Evolutionary conservation across 1,140 invertebrate genomes (phyloP).

Genomic region (Himalopsyche phryganea): DNA sequence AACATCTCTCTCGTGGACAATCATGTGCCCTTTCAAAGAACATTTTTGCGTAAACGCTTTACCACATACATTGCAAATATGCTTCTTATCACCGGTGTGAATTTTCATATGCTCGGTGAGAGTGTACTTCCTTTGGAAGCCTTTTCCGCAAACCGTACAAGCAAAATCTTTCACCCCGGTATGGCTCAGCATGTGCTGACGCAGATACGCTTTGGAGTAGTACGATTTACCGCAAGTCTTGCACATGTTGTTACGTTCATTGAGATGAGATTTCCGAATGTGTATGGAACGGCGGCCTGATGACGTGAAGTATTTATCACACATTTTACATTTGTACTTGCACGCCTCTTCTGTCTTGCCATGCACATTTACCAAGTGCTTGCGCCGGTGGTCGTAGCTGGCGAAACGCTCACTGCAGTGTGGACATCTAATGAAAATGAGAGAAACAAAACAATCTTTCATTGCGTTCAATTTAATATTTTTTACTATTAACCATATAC

Average conservation of each 20-base stretch:
- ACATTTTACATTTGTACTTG: not conserved
- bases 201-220: not conserved
- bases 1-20: constrained; percentile 41
- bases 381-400: constrained; percentile 40
- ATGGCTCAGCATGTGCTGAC: constrained; percentile 61
- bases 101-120: constrained; percentile 43
- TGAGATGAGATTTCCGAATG: not conserved
- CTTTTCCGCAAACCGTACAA: constrained; percentile 52
- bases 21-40: constrained; percentile 53
- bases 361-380: constrained; percentile 42
- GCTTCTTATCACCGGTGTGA: too few relatives aligned
- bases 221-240: not conserved
- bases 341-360: not conserved
- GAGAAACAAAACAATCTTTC: too few relatives aligned
- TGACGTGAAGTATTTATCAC: not conserved
- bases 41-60: constrained; percentile 45
- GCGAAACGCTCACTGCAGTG: constrained; percentile 43
- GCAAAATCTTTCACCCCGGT: constrained; percentile 59
- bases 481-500: too few relatives aligned
- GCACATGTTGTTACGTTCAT: not conserved
- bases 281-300: not conserved
- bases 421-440: constrained; percentile 40
- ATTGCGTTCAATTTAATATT: too few relatives aligned
- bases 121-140: constrained; percentile 42
- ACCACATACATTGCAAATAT: constrained; percentile 44